phyloP scores from a whole-genome alignment of 92 coral and sea anemone species.

The Porites lobata region DNA sequence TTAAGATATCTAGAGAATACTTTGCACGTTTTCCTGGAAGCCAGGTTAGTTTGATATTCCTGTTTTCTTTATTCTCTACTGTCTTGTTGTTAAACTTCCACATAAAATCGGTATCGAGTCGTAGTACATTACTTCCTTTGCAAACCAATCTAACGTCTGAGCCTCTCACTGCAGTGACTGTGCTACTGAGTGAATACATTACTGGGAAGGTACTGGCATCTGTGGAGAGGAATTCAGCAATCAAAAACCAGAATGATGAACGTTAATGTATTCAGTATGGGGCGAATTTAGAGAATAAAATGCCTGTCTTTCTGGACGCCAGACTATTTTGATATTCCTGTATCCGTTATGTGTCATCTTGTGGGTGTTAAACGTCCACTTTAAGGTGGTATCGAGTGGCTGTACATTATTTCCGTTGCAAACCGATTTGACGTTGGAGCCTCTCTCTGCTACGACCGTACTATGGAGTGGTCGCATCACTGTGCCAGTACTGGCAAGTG shows the following conservation, averaged over 20 bases:
- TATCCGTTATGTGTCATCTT: background rate
- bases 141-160: conserved; percentile 9
- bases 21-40: background rate
- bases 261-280: background rate
- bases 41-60: background rate
- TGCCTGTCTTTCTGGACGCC: too few species aligned
- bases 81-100: conserved; percentile 23
- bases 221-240: background rate
- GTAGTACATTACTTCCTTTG: background rate
- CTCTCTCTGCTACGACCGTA: background rate
- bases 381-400: background rate
- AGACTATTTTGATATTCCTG: background rate
- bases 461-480: background rate
- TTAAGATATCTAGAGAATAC: background rate
- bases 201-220: background rate
- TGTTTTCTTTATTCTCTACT: background rate
- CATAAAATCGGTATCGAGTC: background rate
- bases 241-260: background rate
- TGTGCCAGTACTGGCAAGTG: background rate
- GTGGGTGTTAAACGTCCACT: conserved; percentile 24
- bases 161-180: background rate
- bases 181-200: background rate
- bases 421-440: background rate
- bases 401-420: background rate
- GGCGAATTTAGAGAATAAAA: background rate